Base-by-base conservation (phyloP, 1,140 invertebrate species). In the Aphidius gifuensis region DNA sequence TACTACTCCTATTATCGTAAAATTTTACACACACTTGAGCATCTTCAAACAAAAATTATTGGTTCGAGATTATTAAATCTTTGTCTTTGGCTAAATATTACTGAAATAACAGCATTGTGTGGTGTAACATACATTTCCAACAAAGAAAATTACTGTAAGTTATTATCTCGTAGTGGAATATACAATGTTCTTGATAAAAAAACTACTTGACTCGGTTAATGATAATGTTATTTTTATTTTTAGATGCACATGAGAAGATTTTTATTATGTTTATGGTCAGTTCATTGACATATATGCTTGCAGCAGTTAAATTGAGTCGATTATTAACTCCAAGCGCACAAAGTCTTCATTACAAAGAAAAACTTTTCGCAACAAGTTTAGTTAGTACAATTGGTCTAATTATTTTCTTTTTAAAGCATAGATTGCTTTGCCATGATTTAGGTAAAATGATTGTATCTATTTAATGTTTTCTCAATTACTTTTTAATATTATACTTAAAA, bases 71-170 rank as follows among this genome's bases (percentile, higher is more conserved):
- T 94, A 71, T 83, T 93, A 44, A 85, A 85, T 65, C 77, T 90
- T 32, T 92, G 91, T 69, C 93, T 92, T 74, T 93, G 90, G 88
- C 84, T 90, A 62, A 93, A 94, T 80, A 85, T 92, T 64, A 84
- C 91, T 70, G 93, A 96, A 83, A 86, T 95, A 64, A 86, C 87
- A 56, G 86, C 92, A 46, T 83, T 96, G 9, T 89, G 90, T 69
- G 92, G 92, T 51, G 93, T 96, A 11, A 94, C 93, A 11, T 95
- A 94, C 78, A 92, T 96, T 74, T 94, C 93, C 43, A 96, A 96
- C 79, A 88, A 88, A 75, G 93, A 96, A 82, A 96, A 96, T 81
- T 96, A 96, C 83, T 91, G 94, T 95, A 84, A 90, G 92, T 89
- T 67, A 61, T 6, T 39, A 40, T 3, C 23, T 32, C 4, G 4